These are phyloP conservation scores for Aix galericulata DNA, from an alignment of 2,113 vertebrate species.

Conservation along the genomic window DNA sequence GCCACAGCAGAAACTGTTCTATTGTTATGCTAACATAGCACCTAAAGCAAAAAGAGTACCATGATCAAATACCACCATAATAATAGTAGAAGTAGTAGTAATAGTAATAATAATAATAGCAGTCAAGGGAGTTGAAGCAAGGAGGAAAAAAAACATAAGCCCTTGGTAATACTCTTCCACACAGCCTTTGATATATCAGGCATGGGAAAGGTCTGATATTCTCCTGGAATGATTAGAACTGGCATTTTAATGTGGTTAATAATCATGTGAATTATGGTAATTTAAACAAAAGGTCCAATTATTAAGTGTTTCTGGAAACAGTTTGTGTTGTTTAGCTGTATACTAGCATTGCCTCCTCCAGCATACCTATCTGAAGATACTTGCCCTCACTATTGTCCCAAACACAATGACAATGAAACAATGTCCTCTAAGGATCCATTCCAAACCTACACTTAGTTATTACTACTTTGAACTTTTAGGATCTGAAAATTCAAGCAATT, in stretches of 20 bases:
- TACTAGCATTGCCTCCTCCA: not conserved
- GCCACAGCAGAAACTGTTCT: not conserved
- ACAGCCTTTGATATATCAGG: not conserved
- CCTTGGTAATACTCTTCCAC: not conserved
- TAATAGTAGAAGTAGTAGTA: not conserved
- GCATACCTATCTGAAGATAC: not conserved
- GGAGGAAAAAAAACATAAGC: not conserved
- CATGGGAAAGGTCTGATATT: not conserved
- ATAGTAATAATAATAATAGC: not conserved
- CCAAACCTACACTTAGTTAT: not conserved
- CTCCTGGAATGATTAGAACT: not conserved
- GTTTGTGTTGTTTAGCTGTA: not conserved
- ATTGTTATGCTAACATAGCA: not conserved
- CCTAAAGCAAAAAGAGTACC: not conserved
- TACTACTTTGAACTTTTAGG: not conserved
- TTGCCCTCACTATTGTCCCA: not conserved
- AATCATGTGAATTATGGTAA: not conserved
- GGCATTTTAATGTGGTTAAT: slow-evolving; percentile 6
- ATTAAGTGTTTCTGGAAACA: not conserved
- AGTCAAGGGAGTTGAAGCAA: not conserved
- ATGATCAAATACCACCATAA: not conserved
- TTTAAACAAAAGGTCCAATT: not conserved
- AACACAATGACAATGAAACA: not conserved
- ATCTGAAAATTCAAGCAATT: not conserved
- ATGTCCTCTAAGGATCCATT: not conserved